Base-by-base conservation (phyloP, 1,140 invertebrate genomes). In the Caenorhabditis inopinata region DNA sequence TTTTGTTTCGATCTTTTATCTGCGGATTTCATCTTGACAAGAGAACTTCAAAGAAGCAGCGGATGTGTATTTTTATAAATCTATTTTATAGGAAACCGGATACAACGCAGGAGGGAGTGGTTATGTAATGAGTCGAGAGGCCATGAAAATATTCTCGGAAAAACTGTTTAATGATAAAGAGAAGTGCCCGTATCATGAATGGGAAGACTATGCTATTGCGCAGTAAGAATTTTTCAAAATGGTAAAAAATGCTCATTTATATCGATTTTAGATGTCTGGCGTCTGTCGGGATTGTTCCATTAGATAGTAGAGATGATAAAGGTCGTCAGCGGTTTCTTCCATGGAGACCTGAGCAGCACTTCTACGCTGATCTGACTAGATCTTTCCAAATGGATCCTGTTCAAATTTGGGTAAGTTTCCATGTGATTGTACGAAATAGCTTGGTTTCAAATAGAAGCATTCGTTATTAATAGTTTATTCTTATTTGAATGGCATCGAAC, bases 271-370 rank as follows among this genome's bases (percentile, higher is more conserved):
- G 78, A 74, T 79, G 78, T 74, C 68, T 79, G 7, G 62, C 42
- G 5, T 49, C 45, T 7, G 12, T 45, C 27, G 73, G 73, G 11
- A 51, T 79, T 47, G 62, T 68, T 74, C 51, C 78, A 42, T 29
- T 38, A 68, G 78, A 79, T 68, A 79, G 51, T 38, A 11, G 78
- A 38, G 78, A 79, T 58, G 29, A 45, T 11, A 42, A 79, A 74
- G 38, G 58, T 27, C 45, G 78, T 14, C 78, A 79, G 38, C 48
- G 78, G 35, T 79, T 79, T 21, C 73, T 79, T 74, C 78, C 78
- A 0, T 79, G 78, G 78, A n/a, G 78, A 74, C 78, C 78, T 23
- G 78, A 79, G 53, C 78, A 79, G 51, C 78, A 79, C 46, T 79
- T 74, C 35, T 48, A 58, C 35, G 78, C 51, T 16, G 78, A 79